These are phyloP conservation scores for Catostylus mosaicus DNA, from an alignment of 30 jellyfish, hydroid and myxozoan species.

Conservation along the genomic window DNA sequence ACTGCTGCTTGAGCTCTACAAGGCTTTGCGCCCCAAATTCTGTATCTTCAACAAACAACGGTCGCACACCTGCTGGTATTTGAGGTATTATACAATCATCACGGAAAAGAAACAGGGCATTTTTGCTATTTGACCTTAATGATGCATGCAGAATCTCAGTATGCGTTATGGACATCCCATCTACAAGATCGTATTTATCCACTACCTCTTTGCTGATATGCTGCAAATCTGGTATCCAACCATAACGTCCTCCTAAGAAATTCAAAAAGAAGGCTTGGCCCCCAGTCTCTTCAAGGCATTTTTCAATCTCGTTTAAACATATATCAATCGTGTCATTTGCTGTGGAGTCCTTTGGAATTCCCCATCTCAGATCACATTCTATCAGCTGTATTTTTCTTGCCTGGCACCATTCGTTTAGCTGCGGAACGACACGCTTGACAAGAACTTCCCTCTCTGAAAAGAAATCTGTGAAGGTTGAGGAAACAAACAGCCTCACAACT, in stretches of 20 bases:
- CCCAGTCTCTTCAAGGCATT: conserved; percentile 77
- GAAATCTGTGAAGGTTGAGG: conserved; percentile 92
- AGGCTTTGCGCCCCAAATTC: conserved; percentile 49
- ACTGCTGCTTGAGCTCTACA: conserved; percentile 56
- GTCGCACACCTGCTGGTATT: conserved; percentile 50
- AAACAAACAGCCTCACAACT: conserved; percentile 75
- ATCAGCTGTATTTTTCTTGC: conserved; percentile 59
- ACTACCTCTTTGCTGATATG: conserved; percentile 30
- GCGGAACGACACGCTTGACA: conserved; percentile 81
- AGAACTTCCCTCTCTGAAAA: conserved; percentile 85
- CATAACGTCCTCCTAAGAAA: conserved; percentile 89
- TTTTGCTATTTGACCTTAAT: conserved; percentile 70
- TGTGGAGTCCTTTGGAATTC: conserved; percentile 88
- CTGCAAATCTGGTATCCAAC: conserved; percentile 77
- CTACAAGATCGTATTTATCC: conserved; percentile 50
- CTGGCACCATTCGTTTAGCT: conserved; percentile 79
- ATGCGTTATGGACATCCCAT: conserved; percentile 81
- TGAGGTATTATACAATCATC: conserved; percentile 35
- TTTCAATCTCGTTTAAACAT: conserved; percentile 77
- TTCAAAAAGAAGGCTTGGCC: conserved; percentile 90
- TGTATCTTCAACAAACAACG: conserved; percentile 53
- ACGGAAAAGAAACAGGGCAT: conserved; percentile 79
- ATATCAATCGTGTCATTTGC: conserved; percentile 74
- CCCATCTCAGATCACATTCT: conserved; percentile 97
- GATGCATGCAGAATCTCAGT: conserved; percentile 86